These are phyloP conservation scores for Beris chalybata DNA, from an alignment of 2,888 invertebrate species.

Conservation along the genomic window DNA sequence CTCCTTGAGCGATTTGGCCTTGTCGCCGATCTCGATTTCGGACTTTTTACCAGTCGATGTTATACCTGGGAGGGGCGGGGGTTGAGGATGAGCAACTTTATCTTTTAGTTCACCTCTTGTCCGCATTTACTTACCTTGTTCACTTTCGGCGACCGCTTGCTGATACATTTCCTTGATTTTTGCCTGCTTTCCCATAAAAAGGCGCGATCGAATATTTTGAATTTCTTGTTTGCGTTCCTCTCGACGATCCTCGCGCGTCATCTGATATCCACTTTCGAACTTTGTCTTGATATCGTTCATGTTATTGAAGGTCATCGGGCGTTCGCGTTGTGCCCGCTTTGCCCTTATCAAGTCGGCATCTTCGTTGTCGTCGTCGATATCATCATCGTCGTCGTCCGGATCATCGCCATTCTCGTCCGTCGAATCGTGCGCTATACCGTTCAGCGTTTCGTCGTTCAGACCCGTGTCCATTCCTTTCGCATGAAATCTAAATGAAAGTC, in stretches of 20 bases:
- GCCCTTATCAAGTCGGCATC: slow-evolving; percentile 66
- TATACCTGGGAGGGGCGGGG: slow-evolving; percentile 50
- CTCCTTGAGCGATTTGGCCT: slow-evolving; percentile 70
- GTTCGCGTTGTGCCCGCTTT: slow-evolving; percentile 66
- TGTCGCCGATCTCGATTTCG: slow-evolving; percentile 60
- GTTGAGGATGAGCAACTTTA: not conserved
- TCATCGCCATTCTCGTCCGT: slow-evolving; percentile 72
- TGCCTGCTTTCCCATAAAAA: slow-evolving; percentile 88
- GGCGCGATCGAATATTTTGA: slow-evolving; percentile 78
- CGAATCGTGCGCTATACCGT: slow-evolving; percentile 72
- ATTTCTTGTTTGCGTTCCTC: slow-evolving; percentile 88
- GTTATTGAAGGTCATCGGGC: slow-evolving; percentile 77
- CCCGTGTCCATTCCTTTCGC: slow-evolving; percentile 82
- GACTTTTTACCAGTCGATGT: slow-evolving; percentile 61
- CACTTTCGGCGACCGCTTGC: slow-evolving; percentile 82
- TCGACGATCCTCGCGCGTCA: slow-evolving; percentile 66
- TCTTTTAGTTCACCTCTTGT: no score
- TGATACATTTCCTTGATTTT: slow-evolving; percentile 92
- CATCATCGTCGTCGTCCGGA: slow-evolving; percentile 59
- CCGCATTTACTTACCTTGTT: slow-evolving; percentile 62
- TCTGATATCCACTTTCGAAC: slow-evolving; percentile 72
- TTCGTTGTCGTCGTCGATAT: slow-evolving; percentile 59
- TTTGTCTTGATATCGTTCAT: slow-evolving; percentile 82
- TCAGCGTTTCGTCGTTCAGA: slow-evolving; percentile 73
- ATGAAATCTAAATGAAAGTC: slow-evolving; percentile 64